Evolutionary conservation across 2,888 invertebrate genomes (phyloP), one percentile per base, ranked within the genome.

Genomic region (Diachrysia chrysitis): DNA sequence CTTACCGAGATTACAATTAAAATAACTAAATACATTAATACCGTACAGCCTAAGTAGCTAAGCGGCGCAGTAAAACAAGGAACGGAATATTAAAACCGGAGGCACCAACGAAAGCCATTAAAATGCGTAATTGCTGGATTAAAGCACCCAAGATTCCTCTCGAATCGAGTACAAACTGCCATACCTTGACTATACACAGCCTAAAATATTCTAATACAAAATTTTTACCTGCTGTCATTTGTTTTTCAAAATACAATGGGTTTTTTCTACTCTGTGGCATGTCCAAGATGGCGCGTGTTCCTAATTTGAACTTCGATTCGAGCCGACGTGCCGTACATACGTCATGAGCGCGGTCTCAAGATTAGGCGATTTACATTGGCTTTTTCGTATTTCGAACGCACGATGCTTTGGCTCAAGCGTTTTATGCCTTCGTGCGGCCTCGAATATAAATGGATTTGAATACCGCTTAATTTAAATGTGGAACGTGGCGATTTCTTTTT

Each of bases 121-220:
- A 95, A 95, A 94, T 95, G 91, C 93, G 93, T 94, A 95, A 95
- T 95, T 95, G 94, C 93, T 91, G 92, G 95, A 94, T 95, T 95
- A 95, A 89, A 89, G 88, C 91, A 89, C 92, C 91, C 93, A 95
- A 95, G 95, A 95, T 93, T 94, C 93, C 93, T 79, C 86, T 81
- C 83, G 76, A 81, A 71, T 73, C 71, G 70, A 76, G 89, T 87
- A 85, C 91, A 79, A 79, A 90, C 73, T 86, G 72, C 66, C 62
- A 64, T 65, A 76, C 82, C 82, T 82, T 73, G 57, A 9, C 29
- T 62, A 46, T 12, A 66, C 85, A 87, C 79, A 90, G 89, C 62
- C 29, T 84, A 87, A 73, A 80, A 76, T 66, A 19, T 5, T n/a
- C 2, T 6, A 21, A 0, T 46, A 14, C 29, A 35, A 19, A 23